Evolutionary conservation across 37 sponge, comb jelly and placozoan genomes (phyloP), one percentile per base, ranked within the genome.

Genomic region (Ephydatia muelleri): DNA sequence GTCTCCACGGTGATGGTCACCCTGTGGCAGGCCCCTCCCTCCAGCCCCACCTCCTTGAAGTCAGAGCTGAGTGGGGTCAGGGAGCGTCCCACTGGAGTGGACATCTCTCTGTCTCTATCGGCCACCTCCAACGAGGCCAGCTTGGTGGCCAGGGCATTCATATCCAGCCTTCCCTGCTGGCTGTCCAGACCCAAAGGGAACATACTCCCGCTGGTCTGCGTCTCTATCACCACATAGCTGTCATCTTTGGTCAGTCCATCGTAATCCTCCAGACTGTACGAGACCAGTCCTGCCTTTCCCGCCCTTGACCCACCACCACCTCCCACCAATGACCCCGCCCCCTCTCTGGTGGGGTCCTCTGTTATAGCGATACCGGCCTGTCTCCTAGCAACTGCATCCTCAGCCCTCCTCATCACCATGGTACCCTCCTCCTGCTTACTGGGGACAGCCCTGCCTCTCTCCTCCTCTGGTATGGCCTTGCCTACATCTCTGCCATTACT

Each of bases 141-240:
- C 37, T 83, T 86, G 3, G 87, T 72, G 32, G 79, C 81, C 16
- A 91, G 76, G 8, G 91, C 91, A 65, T 71, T 64, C 25, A 91
- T 68, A 38, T 91, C 87, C 6, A 91, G 69, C 43, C 43, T 3
- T 3, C 43, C 43, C 3, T 39, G 70, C 21, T 29, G 22, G 31
- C 40, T 79, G 40, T 85, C 91, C 32, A 90, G 48, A 33, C 91
- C 91, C 36, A 91, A 48, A 32, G 91, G 91, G 48, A 83, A 91
- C 22, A 30, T 35, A 26, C 68, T 69, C 33, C 78, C 43, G 2
- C 36, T 67, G 16, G 77, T 25, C n/a, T 49, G 36, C 22, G 84
- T 75, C 32, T 86, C 86, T 8, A 87, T 81, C 34, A 87, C 36
- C 23, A 74, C 80, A 36, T 87, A 87, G 32, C 76, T 49, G 9